A percentile compares a stretch with the other conserved stretches of the same genome.
Evolutionary conservation across 2,888 invertebrate genomes (phyloP).

Genomic region (Elegia similella): DNA sequence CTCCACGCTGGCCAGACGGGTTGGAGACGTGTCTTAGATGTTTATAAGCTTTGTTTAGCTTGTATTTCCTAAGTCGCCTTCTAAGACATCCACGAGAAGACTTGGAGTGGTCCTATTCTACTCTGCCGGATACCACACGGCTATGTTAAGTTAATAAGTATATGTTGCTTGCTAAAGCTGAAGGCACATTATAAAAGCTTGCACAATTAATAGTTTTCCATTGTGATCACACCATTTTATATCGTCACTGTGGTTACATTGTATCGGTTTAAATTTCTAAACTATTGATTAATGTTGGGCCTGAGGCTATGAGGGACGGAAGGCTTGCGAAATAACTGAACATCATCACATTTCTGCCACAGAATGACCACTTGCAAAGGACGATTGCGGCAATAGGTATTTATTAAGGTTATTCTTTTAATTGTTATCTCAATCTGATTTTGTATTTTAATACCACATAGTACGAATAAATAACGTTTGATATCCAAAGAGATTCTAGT

Average conservation of each 20-base stretch:
- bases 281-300: conserved; percentile 4
- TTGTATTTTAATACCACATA: no score
- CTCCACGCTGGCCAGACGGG: no score
- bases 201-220: not conserved
- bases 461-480: no score
- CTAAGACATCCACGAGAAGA: no score
- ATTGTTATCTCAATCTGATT: no score
- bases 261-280: not conserved
- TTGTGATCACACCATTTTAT: not conserved
- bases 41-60: no score
- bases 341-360: not conserved
- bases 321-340: not conserved
- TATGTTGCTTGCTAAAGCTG: not conserved
- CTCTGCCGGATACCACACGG: no score
- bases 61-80: no score
- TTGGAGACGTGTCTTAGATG: no score
- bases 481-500: no score
- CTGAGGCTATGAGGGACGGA: not conserved
- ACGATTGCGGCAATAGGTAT: not conserved
- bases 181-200: not conserved
- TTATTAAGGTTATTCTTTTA: not conserved
- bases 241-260: not conserved
- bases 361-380: not conserved
- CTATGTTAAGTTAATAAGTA: not conserved
- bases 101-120: no score